A percentile compares a stretch with the other conserved stretches of the same genome.
Evolutionary conservation across 2,113 vertebrate species (phyloP).

Genomic region (Pygoscelis antarcticus): DNA sequence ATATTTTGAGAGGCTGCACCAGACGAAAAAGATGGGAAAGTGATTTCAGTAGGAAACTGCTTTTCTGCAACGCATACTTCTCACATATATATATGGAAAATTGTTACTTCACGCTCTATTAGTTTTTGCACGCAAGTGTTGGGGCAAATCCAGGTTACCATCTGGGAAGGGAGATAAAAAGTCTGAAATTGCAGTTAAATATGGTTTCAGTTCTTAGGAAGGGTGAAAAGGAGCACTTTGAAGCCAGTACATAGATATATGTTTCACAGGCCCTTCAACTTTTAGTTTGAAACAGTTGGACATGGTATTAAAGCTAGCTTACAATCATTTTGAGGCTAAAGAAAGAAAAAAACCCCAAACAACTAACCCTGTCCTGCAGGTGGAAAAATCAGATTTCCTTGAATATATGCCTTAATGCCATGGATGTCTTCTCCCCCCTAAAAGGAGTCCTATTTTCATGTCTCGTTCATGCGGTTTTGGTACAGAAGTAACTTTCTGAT

Average conservation of each 20-base stretch:
- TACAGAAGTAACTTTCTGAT: not conserved
- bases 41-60: not conserved
- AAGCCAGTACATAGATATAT: slow-evolving; percentile 42
- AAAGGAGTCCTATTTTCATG: not conserved
- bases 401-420: not conserved
- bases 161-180: slow-evolving; percentile 53
- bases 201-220: slow-evolving; percentile 21
- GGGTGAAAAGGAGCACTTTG: slow-evolving; percentile 51
- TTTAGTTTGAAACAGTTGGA: slow-evolving; percentile 29
- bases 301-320: not conserved
- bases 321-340: not conserved
- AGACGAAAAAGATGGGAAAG: slow-evolving; percentile 32
- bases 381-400: slow-evolving; percentile 9
- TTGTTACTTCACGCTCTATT: slow-evolving; percentile 21
- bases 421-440: not conserved
- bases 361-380: not conserved
- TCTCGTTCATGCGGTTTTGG: not conserved
- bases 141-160: slow-evolving; percentile 54
- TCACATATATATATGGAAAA: slow-evolving; percentile 52
- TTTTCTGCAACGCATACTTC: not conserved
- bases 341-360: not conserved
- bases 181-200: slow-evolving; percentile 36
- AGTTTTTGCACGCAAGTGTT: slow-evolving; percentile 23
- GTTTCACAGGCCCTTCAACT: slow-evolving; percentile 34
- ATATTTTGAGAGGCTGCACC: slow-evolving; percentile 3